A percentile compares a stretch with the other conserved stretches of the same genome.
Evolutionary conservation across 2,113 vertebrate species (phyloP).

Genomic region (Dendropsophus ebraccatus): DNA sequence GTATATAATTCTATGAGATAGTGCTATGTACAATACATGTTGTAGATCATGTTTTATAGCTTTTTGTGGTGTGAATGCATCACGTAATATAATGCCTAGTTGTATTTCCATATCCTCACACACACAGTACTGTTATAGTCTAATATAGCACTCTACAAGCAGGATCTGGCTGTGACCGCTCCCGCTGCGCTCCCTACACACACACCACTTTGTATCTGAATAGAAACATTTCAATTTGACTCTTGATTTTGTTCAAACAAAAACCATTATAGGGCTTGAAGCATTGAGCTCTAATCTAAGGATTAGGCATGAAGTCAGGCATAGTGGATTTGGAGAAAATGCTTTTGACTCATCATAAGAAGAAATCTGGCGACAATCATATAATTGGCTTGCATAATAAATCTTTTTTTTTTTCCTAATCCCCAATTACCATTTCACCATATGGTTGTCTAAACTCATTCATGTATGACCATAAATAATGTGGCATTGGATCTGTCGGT

Average conservation of each 20-base stretch:
- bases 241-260: conserved; percentile 12
- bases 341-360: conserved; percentile 6
- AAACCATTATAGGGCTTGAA: conserved; percentile 24
- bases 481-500: background rate
- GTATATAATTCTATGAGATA: no score
- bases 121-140: background rate
- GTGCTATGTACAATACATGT: no score
- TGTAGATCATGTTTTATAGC: no score
- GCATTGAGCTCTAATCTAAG: conserved; percentile 43
- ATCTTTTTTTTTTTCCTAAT: conserved; percentile 44
- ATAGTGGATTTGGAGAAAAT: conserved; percentile 44
- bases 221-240: background rate
- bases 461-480: conserved; percentile 45
- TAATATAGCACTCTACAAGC: background rate
- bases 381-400: conserved; percentile 53
- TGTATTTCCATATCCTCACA: background rate
- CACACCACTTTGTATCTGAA: background rate
- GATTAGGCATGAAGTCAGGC: conserved; percentile 53
- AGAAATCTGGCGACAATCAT: conserved; percentile 40
- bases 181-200: background rate
- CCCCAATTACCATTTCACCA: conserved; percentile 48
- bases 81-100: background rate
- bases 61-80: no score
- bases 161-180: background rate
- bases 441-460: conserved; percentile 51